Percentiles rank a stretch among this genome's conserved stretches.
phyloP scores from a whole-genome alignment of 2,797 vertebrate species.

The Mus caroli region DNA sequence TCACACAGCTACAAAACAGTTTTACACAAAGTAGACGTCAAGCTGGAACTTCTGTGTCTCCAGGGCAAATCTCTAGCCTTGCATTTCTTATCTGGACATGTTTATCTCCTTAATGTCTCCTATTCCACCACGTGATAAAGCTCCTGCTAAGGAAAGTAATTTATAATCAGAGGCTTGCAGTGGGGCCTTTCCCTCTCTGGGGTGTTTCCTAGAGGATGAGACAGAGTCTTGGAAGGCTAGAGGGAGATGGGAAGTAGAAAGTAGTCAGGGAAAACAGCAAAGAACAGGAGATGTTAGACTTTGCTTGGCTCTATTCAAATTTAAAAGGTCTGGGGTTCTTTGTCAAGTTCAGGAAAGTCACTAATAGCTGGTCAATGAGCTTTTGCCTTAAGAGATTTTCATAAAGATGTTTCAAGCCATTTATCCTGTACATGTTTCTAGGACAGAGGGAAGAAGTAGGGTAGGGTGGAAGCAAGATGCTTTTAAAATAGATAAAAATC shows the following conservation, averaged over 20 bases:
- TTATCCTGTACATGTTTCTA: not conserved
- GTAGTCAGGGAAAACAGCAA: not conserved
- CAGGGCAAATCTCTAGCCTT: not conserved
- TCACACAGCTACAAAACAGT: not conserved
- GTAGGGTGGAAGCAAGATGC: not conserved
- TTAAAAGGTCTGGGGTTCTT: not conserved
- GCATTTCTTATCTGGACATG: conserved; percentile 27
- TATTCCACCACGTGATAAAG: not conserved
- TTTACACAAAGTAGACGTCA: not conserved
- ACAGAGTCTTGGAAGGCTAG: not conserved
- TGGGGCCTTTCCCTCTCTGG: not conserved
- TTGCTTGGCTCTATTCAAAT: not conserved
- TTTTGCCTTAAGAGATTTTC: not conserved
- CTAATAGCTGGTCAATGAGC: not conserved
- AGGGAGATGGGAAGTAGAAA: not conserved
- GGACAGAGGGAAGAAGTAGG: fast-evolving
- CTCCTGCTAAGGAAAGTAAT: not conserved
- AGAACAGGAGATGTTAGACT: fast-evolving
- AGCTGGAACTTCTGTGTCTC: not conserved
- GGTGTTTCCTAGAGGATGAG: not conserved
- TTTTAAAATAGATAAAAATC: conserved; percentile 43
- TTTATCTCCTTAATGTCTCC: not conserved
- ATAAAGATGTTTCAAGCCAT: not conserved
- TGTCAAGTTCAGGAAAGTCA: conserved; percentile 11
- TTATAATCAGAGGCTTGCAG: not conserved